Conservation (phyloP, 2,797 vertebrate species). For the Anomalospiza imberbis region DNA sequence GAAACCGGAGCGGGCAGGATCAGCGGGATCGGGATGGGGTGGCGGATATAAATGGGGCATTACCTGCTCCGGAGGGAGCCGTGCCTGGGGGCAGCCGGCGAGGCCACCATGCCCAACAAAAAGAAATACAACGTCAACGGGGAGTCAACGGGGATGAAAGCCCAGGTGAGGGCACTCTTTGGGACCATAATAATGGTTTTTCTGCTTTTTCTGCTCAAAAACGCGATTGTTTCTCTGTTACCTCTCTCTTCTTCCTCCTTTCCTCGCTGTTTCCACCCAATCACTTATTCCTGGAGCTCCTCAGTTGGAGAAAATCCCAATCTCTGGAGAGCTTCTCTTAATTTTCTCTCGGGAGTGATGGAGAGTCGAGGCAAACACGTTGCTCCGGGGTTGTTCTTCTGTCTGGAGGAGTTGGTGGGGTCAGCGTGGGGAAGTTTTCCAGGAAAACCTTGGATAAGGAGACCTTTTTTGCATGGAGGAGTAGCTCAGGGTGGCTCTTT, state of each 20-base stretch:
- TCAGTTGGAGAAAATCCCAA: fast-evolving
- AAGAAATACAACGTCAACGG: conserved; percentile 76
- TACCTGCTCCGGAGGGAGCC: not conserved
- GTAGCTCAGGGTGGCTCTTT: fast-evolving
- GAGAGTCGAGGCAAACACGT: fast-evolving
- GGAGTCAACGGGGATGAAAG: conserved; percentile 64
- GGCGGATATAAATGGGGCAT: conserved; percentile 60
- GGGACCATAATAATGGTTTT: fast-evolving
- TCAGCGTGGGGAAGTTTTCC: fast-evolving
- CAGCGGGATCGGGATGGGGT: not conserved
- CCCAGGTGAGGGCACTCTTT: conserved; percentile 77
- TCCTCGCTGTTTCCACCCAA: fast-evolving
- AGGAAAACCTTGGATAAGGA: fast-evolving
- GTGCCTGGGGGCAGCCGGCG: not conserved
- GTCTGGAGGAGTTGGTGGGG: fast-evolving
- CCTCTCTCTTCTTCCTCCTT: fast-evolving
- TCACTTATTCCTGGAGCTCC: not conserved
- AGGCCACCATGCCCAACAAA: conserved; percentile 70
- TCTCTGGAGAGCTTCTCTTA: fast-evolving
- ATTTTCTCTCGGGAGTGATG: fast-evolving
- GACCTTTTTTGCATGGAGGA: fast-evolving
- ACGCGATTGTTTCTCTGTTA: fast-evolving
- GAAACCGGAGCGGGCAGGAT: conserved; percentile 66
- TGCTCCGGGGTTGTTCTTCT: not conserved
- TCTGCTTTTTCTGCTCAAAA: not conserved